Percentiles rank a stretch among this genome's conserved stretches.
phyloP scores from a whole-genome alignment of 1,140 invertebrate genomes.

The Ptiloglossa arizonensis region DNA sequence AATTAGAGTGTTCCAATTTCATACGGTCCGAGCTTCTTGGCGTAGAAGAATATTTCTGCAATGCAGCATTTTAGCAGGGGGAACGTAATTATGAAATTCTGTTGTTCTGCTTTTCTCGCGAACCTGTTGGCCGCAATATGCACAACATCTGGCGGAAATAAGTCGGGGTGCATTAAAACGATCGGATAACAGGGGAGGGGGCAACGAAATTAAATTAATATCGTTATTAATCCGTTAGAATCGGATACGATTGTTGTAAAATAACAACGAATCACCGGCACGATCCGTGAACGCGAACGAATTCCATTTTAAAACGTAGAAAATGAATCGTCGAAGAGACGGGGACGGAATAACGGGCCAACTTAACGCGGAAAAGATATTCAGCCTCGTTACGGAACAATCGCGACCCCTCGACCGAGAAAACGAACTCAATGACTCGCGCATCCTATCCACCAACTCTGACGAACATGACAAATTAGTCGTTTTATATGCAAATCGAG shows the following conservation, averaged over 20 bases:
- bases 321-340: neutral
- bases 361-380: neutral
- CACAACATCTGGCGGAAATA: neutral
- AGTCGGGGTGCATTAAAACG: too few species aligned
- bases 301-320: too few species aligned
- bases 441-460: neutral
- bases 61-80: too few species aligned
- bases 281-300: too few species aligned
- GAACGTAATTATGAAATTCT: neutral
- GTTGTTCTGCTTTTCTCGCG: neutral
- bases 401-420: neutral
- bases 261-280: too few species aligned
- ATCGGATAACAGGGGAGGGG: too few species aligned
- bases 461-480: slow-evolving; percentile 29
- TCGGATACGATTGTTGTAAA: neutral
- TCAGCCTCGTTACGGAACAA: neutral
- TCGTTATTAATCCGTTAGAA: too few species aligned
- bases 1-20: too few species aligned
- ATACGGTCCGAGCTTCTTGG: too few species aligned
- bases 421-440: neutral
- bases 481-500: slow-evolving; percentile 37
- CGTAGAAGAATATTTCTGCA: too few species aligned
- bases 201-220: too few species aligned
- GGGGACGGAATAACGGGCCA: neutral
- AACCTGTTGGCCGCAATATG: neutral